phyloP scores from a whole-genome alignment of 2,888 invertebrate genomes.

The Nebria brevicollis region DNA sequence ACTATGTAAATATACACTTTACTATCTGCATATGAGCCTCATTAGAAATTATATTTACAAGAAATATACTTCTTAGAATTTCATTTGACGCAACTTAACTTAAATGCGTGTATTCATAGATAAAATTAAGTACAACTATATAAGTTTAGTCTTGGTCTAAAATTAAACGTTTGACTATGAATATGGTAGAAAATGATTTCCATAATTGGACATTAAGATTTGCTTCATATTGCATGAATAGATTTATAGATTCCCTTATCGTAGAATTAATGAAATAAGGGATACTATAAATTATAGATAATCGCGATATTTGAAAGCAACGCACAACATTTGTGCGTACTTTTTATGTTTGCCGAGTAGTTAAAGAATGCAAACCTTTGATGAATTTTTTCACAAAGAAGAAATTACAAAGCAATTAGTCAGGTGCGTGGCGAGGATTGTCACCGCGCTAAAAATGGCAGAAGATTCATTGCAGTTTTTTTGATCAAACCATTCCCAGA shows the following conservation, averaged over 20 bases:
- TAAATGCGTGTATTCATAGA: too few species aligned
- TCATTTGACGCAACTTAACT: too few species aligned
- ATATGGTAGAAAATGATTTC: too few species aligned
- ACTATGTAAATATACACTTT: neutral
- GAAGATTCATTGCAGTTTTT: slow-evolving; percentile 41
- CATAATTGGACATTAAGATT: too few species aligned
- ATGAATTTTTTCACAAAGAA: slow-evolving; percentile 41
- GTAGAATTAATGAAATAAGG: neutral
- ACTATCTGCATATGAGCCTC: neutral
- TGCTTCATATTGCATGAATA: too few species aligned
- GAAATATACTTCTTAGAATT: too few species aligned
- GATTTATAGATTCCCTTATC: neutral
- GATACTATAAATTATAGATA: neutral
- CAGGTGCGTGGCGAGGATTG: slow-evolving; percentile 24
- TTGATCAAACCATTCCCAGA: slow-evolving; percentile 25
- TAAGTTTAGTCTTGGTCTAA: too few species aligned
- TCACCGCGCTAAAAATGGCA: slow-evolving; percentile 40
- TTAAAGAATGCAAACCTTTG: slow-evolving; percentile 2
- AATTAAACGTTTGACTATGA: too few species aligned
- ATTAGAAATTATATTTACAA: too few species aligned
- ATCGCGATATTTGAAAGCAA: slow-evolving; percentile 1
- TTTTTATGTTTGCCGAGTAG: neutral
- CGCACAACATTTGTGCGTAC: neutral
- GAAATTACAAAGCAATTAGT: slow-evolving; percentile 45
- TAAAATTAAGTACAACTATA: too few species aligned